Conservation (phyloP, 2,888 invertebrate species). For the Campoletis raptor region DNA sequence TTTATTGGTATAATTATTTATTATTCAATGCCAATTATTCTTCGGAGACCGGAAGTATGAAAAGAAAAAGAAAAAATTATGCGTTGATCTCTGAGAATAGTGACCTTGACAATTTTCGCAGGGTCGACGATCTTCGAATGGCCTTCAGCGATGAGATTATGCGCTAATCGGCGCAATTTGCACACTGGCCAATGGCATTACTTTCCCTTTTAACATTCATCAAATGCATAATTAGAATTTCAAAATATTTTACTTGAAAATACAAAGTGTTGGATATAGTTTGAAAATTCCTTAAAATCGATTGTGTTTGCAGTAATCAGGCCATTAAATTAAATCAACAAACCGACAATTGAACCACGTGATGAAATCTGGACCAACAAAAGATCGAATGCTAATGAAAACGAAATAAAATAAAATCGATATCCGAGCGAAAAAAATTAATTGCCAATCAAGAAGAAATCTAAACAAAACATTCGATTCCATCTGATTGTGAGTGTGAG, state of each 20-base stretch:
- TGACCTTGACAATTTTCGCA: background rate
- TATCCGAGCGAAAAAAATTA: too few species aligned
- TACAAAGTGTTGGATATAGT: background rate
- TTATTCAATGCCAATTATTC: background rate
- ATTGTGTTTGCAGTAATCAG: background rate
- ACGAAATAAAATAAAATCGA: too few species aligned
- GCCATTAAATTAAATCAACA: too few species aligned
- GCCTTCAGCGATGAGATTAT: background rate
- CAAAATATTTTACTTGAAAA: background rate
- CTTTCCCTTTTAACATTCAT: background rate
- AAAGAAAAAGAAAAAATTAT: conserved; percentile 1
- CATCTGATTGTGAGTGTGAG: too few species aligned
- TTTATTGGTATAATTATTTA: background rate
- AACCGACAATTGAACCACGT: background rate
- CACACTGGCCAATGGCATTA: background rate
- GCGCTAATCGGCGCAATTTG: background rate
- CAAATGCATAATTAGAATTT: background rate
- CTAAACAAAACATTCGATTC: background rate
- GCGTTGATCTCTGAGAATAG: background rate
- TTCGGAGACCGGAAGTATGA: background rate
- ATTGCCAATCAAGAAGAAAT: background rate
- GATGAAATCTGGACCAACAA: background rate
- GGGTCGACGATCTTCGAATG: background rate
- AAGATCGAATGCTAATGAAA: too few species aligned
- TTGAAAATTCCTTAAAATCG: background rate